phyloP scores from a whole-genome alignment of 92 coral and sea anemone genomes.

The Meandrina meandrites region DNA sequence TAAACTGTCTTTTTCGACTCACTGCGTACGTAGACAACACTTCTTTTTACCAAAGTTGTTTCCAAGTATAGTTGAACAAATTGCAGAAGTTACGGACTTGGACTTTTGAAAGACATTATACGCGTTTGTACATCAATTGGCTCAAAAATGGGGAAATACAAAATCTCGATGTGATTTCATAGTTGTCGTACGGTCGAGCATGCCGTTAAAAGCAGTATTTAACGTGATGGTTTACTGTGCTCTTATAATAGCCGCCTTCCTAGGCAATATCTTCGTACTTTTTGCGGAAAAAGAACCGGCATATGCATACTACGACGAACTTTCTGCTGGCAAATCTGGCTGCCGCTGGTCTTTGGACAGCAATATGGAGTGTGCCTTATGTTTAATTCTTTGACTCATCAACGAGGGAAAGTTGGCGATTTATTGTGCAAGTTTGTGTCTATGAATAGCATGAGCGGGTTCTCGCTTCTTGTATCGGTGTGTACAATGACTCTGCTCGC shows the following conservation, averaged over 20 bases:
- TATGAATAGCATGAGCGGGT: conserved; percentile 50
- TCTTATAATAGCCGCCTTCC: conserved; percentile 47
- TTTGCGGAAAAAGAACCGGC: conserved; percentile 39
- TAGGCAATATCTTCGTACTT: conserved; percentile 62
- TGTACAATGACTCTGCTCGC: conserved; percentile 67
- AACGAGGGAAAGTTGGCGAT: conserved; percentile 42
- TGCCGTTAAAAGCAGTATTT: conserved; percentile 5
- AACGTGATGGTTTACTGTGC: conserved; percentile 31
- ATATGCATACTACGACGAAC: conserved; percentile 71
- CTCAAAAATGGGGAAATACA: too few species aligned
- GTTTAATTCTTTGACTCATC: conserved; percentile 28
- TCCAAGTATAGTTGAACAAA: too few species aligned
- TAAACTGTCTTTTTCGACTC: too few species aligned
- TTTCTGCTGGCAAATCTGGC: conserved; percentile 67
- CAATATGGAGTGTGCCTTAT: conserved; percentile 62
- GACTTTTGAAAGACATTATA: not conserved
- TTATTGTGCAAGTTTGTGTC: conserved; percentile 73
- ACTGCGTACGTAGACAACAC: too few species aligned
- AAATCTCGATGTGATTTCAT: not conserved
- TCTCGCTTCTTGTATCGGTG: conserved; percentile 59
- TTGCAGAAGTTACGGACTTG: too few species aligned
- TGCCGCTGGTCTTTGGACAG: conserved; percentile 55
- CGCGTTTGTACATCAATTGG: not conserved
- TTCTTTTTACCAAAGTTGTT: too few species aligned
- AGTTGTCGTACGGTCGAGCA: not conserved